Conservation (phyloP, 2,797 vertebrate species). For the Cyprinodon diabolis region DNA sequence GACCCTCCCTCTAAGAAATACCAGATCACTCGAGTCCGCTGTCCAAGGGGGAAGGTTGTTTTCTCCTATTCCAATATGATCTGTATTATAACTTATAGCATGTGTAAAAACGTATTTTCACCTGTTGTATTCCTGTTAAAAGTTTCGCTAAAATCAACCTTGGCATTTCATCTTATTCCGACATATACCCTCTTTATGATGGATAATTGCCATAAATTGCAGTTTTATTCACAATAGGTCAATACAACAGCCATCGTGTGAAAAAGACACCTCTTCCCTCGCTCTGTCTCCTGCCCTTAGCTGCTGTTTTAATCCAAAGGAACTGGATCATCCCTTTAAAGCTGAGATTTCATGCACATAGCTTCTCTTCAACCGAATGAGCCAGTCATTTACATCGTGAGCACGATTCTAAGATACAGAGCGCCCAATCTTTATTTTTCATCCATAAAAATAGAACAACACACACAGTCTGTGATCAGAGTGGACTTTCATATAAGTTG, state of each 20-base stretch:
- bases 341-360: slow-evolving; percentile 67
- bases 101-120: slow-evolving; percentile 38
- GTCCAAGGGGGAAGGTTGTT: slow-evolving; percentile 34
- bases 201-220: slow-evolving; percentile 73
- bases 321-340: slow-evolving; percentile 61
- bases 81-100: slow-evolving; percentile 41
- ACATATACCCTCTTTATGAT: slow-evolving; percentile 62
- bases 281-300: slow-evolving; percentile 42
- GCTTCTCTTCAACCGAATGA: slow-evolving; percentile 59
- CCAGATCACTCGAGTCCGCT: slow-evolving; percentile 74
- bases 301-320: slow-evolving; percentile 45
- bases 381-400: slow-evolving; percentile 74
- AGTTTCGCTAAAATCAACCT: slow-evolving; percentile 46
- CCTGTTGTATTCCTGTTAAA: slow-evolving; percentile 10
- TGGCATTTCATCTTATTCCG: slow-evolving; percentile 66
- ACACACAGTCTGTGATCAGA: background rate
- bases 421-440: too few species aligned
- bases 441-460: background rate
- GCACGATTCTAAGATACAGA: too few species aligned
- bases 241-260: slow-evolving; percentile 67
- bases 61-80: slow-evolving; percentile 35
- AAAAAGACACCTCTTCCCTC: slow-evolving; percentile 61
- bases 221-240: slow-evolving; percentile 71
- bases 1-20: slow-evolving; percentile 68
- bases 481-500: too few species aligned